These are phyloP conservation scores for Tarsius wallacei DNA, from an alignment of 2,797 vertebrate species.

Conservation along the genomic window DNA sequence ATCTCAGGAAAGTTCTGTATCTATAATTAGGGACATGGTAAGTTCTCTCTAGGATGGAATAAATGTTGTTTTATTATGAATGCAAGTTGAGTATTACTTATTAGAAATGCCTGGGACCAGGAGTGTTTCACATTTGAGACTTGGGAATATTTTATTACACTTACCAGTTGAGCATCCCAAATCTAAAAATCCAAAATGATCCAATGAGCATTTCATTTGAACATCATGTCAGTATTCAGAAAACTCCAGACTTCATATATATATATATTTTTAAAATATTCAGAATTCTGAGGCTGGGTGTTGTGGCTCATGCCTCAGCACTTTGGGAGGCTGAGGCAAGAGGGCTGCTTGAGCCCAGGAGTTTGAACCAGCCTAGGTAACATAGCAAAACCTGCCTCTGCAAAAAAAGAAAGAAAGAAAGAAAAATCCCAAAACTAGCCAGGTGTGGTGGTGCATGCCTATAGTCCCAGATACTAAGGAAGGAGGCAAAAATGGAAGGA, in stretches of 20 bases:
- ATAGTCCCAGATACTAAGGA: too few species aligned
- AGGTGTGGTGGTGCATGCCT: too few species aligned
- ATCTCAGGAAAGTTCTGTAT: neutral
- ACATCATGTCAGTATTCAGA: neutral
- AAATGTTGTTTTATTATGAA: constrained; percentile 7
- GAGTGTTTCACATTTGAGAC: neutral
- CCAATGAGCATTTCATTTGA: neutral
- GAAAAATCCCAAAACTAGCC: too few species aligned
- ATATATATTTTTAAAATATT: neutral
- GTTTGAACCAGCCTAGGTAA: too few species aligned
- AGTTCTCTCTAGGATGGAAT: neutral
- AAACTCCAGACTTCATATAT: neutral
- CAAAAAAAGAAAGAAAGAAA: too few species aligned
- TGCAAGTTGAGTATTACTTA: neutral
- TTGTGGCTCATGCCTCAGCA: too few species aligned
- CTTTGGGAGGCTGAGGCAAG: too few species aligned
- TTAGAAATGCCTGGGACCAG: neutral
- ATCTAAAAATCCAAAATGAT: neutral
- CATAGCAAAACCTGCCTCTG: too few species aligned
- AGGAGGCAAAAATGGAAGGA: too few species aligned
- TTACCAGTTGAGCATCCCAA: neutral
- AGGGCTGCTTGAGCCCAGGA: too few species aligned
- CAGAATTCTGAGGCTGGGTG: neutral
- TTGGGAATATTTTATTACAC: neutral
- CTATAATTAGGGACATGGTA: neutral